Percentiles rank a stretch among this genome's conserved stretches.
phyloP scores from a whole-genome alignment of 2,888 invertebrate species.

The Cyclophora punctaria region DNA sequence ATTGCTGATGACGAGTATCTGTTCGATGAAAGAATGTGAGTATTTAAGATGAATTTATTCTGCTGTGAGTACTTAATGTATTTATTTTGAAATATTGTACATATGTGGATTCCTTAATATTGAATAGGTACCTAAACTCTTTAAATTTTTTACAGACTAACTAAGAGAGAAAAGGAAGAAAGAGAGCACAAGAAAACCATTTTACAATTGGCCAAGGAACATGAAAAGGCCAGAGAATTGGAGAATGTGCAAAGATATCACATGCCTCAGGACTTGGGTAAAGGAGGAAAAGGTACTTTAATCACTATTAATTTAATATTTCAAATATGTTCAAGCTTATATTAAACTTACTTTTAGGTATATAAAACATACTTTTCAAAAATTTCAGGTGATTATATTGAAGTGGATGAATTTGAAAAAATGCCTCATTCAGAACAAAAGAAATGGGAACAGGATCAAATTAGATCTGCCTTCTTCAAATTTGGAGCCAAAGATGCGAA shows the following conservation, averaged over 20 bases:
- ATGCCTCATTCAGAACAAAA: constrained; percentile 88
- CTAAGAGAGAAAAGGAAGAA: constrained; percentile 88
- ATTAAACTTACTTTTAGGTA: too few species aligned
- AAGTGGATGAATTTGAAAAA: constrained; percentile 90
- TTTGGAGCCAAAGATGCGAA: constrained; percentile 94
- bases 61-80: not conserved
- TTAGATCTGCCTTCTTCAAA: constrained; percentile 92
- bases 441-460: constrained; percentile 98
- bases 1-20: constrained; percentile 97
- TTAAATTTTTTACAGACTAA: constrained; percentile 77
- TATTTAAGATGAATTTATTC: constrained; percentile 15
- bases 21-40: constrained; percentile 91
- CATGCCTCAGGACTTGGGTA: constrained; percentile 93
- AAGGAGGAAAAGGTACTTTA: constrained; percentile 76
- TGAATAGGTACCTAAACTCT: not conserved
- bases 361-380: too few species aligned
- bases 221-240: constrained; percentile 94
- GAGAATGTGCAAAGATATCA: constrained; percentile 95
- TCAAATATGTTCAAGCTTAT: too few species aligned
- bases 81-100: not conserved
- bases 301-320: too few species aligned
- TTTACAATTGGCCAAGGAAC: constrained; percentile 92
- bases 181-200: constrained; percentile 93
- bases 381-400: constrained; percentile 80
- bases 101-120: not conserved